Percentiles rank a stretch among this genome's conserved stretches.
These are phyloP conservation scores for Calephelis perditalis DNA, from an alignment of 2,888 invertebrate species.

Conservation along the genomic window DNA sequence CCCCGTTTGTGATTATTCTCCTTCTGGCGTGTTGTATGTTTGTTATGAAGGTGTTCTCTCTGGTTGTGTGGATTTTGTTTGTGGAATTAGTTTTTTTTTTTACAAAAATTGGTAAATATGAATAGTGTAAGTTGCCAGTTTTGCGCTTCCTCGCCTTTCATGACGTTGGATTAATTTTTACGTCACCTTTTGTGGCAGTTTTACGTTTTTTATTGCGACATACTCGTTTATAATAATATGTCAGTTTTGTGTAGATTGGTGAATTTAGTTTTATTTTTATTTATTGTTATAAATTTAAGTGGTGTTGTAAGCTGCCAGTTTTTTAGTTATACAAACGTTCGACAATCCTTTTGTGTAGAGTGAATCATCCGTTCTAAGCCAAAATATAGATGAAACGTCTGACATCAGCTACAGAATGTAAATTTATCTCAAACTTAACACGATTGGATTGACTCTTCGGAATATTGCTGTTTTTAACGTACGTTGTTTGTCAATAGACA, in stretches of 20 bases:
- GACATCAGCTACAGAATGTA: slow-evolving; percentile 71
- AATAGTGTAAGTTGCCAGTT: slow-evolving; percentile 16
- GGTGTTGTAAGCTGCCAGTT: neutral
- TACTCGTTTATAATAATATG: too few species aligned
- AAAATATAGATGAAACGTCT: slow-evolving; percentile 74
- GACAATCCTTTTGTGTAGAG: slow-evolving; percentile 30
- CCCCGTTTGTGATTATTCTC: too few species aligned
- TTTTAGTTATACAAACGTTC: slow-evolving; percentile 3
- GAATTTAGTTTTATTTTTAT: too few species aligned
- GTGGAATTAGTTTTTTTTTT: neutral
- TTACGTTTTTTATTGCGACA: too few species aligned
- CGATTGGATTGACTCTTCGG: slow-evolving; percentile 29
- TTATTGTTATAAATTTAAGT: too few species aligned
- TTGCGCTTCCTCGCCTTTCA: neutral
- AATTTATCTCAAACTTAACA: slow-evolving; percentile 56
- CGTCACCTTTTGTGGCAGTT: too few species aligned
- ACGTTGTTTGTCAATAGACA: slow-evolving; percentile 12
- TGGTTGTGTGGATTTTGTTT: neutral
- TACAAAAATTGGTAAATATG: neutral
- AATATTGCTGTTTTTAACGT: slow-evolving; percentile 36
- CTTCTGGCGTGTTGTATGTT: too few species aligned
- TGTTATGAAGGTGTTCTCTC: too few species aligned
- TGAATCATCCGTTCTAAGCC: slow-evolving; percentile 53
- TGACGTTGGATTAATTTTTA: too few species aligned
- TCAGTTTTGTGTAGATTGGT: too few species aligned